Base-by-base conservation (phyloP, 2,797 vertebrate genomes). In the Cuniculus paca region DNA sequence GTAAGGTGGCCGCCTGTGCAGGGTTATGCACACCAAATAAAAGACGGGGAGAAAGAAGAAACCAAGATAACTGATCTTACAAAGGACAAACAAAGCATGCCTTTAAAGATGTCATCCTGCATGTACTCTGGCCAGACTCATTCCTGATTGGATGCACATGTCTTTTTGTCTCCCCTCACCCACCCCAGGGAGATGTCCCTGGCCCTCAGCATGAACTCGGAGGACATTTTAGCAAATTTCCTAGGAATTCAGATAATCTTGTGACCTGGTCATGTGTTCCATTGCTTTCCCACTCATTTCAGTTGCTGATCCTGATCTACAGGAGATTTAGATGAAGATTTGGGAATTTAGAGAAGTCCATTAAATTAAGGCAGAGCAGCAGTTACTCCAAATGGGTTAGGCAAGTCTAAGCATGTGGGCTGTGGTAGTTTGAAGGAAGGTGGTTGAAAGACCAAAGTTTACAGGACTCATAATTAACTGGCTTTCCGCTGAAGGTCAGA, bases 391-490 rank as follows among this genome's bases (percentile, higher is more conserved):
- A 80, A 61, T 48, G 88, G 87, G 91, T 60, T 77, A 0, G 91
- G 92, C 97, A 95, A 94, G 97, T 92, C 94, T 83, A 75, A 95
- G 90, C 96, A 45, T 95, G 96, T 91, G 81, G 58, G 22, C n/a
- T 96, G 31, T 54, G 36, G 91, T 95, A 95, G 84, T 95, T 65
- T 75, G 79, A 96, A 96, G 85, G 94, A 96, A 97, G 93, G 95
- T 97, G 96, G 87, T 95, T 97, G 92, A 97, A 96, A 95, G 94
- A 94, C 88, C 93, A 88, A 84, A 89, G 93, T 97, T 96, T 96
- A 88, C 39, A 96, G 92, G 96, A 90, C 48, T 98, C 82, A 34
- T 97, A 96, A 97, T 97, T 98, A 97, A 95, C 94, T 86, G 75
- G 88, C 80, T 96, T 95, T 95, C 95, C 87, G 91, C 96, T 97